Base-by-base conservation (phyloP, 2,113 vertebrate genomes). In the Cricetomys ansorgei region DNA sequence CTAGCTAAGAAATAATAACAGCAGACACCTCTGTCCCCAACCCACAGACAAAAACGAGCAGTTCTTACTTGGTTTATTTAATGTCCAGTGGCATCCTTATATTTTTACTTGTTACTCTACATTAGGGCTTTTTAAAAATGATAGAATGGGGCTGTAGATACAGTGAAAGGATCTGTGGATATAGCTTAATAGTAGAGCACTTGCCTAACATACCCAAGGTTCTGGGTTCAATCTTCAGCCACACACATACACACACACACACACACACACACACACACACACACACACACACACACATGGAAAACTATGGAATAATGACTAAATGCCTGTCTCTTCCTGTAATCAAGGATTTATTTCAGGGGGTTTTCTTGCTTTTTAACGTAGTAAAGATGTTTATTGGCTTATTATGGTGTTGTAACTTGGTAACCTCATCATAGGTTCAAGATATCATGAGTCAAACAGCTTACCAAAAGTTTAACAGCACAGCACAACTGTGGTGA, bases 101-200 rank as follows among this genome's bases (percentile, higher is more conserved):
- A 73, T 81, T 79, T 53, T 59, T 25, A n/a, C 25, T 92, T 90
- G 16, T 43, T 72, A 12, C 72, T 89, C 48, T 88, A 64, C 13
- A 70, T 45, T 67, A 88, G 88, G 59, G 7, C 79, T 91, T 89
- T 91, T 89, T 27, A 11, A 59, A 93, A 90, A 84, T 34, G 59
- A 48, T 37, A 65, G 29, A 31, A 76, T 31, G 16, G 45, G 48
- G 48, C 2, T 34, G 45, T 7, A 48, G 45, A 77, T 29, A 25
- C 2, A 25, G 12, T 40, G 19, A n/a, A 21, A 9, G 8, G 29
- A 13, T 9, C 27, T 67, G 8, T 31, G 43, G 10, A 67, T 7
- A 21, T 3, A 34, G 29, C 17, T 23, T 43, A 48, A 11, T 65
- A 45, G 43, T 12, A 23, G 59, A 48, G 43, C 43, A 11, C 45